Conservation (phyloP, 2,113 vertebrate genomes). For the Micromys minutus region DNA sequence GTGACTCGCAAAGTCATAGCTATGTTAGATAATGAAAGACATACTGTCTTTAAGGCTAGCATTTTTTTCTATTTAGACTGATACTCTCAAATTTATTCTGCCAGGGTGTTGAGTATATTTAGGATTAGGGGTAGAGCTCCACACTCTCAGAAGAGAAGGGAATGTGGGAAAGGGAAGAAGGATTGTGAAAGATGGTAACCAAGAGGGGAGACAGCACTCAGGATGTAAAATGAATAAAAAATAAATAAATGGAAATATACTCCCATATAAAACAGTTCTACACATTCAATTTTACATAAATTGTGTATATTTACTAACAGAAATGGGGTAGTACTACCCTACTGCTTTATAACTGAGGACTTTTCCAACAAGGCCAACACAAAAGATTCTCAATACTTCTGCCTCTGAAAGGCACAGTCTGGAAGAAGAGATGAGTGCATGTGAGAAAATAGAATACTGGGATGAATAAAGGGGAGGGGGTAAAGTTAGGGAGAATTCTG, state of each 20-base stretch:
- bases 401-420: not conserved
- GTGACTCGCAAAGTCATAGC: not conserved
- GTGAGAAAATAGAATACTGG: not conserved
- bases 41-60: not conserved
- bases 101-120: too few species aligned
- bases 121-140: too few species aligned
- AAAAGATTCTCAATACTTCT: not conserved
- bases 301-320: not conserved
- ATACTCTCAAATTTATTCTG: not conserved
- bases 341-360: not conserved
- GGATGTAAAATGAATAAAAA: too few species aligned
- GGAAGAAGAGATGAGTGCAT: not conserved
- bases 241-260: not conserved
- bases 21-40: not conserved
- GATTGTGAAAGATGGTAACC: too few species aligned
- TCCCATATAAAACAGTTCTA: slow-evolving; percentile 4
- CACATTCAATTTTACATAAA: not conserved
- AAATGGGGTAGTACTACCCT: not conserved
- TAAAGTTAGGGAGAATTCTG: not conserved
- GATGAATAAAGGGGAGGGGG: not conserved
- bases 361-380: too few species aligned
- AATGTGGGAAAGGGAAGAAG: too few species aligned
- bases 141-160: too few species aligned
- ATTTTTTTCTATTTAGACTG: not conserved
- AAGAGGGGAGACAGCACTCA: too few species aligned